Evolutionary conservation across 2,797 vertebrate genomes (phyloP), one percentile per base, ranked within the genome.

Genomic region (Eulemur coronatus): DNA sequence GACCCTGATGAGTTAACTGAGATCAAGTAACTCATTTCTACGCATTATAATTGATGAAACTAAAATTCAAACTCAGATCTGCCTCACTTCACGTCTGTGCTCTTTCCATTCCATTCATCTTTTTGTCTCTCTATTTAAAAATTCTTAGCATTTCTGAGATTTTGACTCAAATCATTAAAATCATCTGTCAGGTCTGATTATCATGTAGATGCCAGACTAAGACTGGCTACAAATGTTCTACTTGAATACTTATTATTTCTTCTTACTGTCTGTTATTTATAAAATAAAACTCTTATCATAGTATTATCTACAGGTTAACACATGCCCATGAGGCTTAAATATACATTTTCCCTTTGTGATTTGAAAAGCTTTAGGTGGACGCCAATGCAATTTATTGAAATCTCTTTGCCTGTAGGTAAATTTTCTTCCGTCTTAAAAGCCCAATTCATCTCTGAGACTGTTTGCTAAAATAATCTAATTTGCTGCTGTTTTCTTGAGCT

Each of bases 21-120:
- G 14, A 15, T 80, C 10, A 46, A 43, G 10, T 33, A 43, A 59
- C 2, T 69, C 30, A 84, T 1, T 78, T 67, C 22, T 28, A 7
- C 17, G 48, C 5, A 13, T 55, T n/a, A 12, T 82, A 75, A 82
- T 2, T 81, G 9, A 81, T 30, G 35, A 22, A 61, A 86, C 43
- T 86, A 59, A 89, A 96, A 92, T 46, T 91, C 20, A 59, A 28
- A 88, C n/a, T 87, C 30, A 79, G 61, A 43, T 63, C n/a, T 67
- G 4, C 35, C 26, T 86, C 38, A 55, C 2, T 69, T 41, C 35
- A 50, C 18, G 28, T 22, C n/a, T n/a, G 24, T 22, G 1, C 8
- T 73, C 14, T n/a, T 84, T n/a, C 33, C 26, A 30, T 17, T 43
- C 14, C 20, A 48, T 7, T 55, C 33, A 61, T 38, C 2, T 48